Base-by-base conservation (phyloP, 2,797 vertebrate species). In the Danio aesculapii region DNA sequence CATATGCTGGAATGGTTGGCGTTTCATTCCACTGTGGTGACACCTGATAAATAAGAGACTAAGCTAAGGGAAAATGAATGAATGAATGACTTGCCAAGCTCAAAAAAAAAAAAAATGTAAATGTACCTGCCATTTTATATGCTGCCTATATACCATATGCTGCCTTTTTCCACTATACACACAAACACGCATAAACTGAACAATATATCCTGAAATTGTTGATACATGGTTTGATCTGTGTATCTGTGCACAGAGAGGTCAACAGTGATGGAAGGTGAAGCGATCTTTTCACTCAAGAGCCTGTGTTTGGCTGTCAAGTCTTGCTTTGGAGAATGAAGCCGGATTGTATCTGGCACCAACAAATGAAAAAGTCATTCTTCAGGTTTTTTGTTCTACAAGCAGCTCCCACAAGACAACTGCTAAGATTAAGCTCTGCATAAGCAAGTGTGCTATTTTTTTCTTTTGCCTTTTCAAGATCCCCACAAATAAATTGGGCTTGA, bases 281-380 rank as follows among this genome's bases (percentile, higher is more conserved):
- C 59, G 64, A 61, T n/a, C 61, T 47, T 55, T 39, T 21, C 14
- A 17, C 41, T 47, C 57, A 74, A 58, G 17, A 58, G 8, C 19
- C 43, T 61, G 19, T 7, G 1, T 53, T 58, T 67, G 14, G n/a
- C 75, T 85, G 78, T 85, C 78, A 79, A 55, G 39, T 53, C 52
- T 69, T n/a, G 59, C 46, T 52, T 62, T 62, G 30, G 21, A 52
- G 30, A 47, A 70, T 4, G 30, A 6, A 55, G 69, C 58, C 13
- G 21, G 55, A 82, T 81, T 74, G 66, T 50, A 69, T 74, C 75
- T 77, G 84, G 77, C 84, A 84, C 41, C 55, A 52, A 78, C 67
- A 85, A 82, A 84, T 86, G 72, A 86, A 84, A 67, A 79, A 77
- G 74, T 49, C 71, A 66, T 74, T 77, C 79, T 58, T 52, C 61